phyloP scores from a whole-genome alignment of 2,113 vertebrate species.

The Seriola dumerili region DNA sequence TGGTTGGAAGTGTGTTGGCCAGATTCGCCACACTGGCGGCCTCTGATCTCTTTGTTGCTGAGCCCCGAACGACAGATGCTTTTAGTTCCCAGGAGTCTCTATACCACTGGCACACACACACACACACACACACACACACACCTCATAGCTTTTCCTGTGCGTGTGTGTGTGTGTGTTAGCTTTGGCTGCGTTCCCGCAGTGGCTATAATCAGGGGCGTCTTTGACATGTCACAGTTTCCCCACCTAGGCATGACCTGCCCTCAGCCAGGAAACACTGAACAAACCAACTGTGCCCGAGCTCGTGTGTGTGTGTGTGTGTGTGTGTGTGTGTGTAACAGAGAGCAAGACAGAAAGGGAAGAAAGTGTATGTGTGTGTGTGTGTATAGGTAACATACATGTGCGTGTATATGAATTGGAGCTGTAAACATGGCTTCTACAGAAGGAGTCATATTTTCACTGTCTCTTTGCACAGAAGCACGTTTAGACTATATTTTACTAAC shows the following conservation, averaged over 20 bases:
- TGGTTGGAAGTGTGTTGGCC: slow-evolving; percentile 12
- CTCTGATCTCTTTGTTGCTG: slow-evolving; percentile 25
- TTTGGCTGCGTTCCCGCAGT: slow-evolving; percentile 53
- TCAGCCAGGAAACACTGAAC: slow-evolving; percentile 78
- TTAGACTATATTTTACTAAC: no score
- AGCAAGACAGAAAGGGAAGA: background rate
- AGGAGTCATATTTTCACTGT: background rate
- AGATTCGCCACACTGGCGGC: slow-evolving; percentile 13
- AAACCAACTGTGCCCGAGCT: slow-evolving; percentile 43
- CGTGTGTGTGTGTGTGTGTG: slow-evolving; percentile 26
- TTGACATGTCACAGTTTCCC: slow-evolving; percentile 78
- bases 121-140: slow-evolving; percentile 15
- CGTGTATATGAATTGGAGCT: no score
- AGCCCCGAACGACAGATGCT: slow-evolving; percentile 36
- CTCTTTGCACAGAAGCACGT: no score
- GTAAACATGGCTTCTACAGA: background rate
- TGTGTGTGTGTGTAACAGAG: background rate
- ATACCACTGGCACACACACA: slow-evolving; percentile 11
- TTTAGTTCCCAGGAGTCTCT: slow-evolving; percentile 36
- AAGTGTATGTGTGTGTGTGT: slow-evolving; percentile 9
- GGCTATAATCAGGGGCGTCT: slow-evolving; percentile 72
- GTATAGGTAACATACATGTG: no score
- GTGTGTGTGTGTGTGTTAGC: slow-evolving; percentile 62
- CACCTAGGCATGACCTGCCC: slow-evolving; percentile 66
- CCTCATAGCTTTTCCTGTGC: background rate